Conservation (phyloP, 2,113 vertebrate genomes). For the Channa maculata region DNA sequence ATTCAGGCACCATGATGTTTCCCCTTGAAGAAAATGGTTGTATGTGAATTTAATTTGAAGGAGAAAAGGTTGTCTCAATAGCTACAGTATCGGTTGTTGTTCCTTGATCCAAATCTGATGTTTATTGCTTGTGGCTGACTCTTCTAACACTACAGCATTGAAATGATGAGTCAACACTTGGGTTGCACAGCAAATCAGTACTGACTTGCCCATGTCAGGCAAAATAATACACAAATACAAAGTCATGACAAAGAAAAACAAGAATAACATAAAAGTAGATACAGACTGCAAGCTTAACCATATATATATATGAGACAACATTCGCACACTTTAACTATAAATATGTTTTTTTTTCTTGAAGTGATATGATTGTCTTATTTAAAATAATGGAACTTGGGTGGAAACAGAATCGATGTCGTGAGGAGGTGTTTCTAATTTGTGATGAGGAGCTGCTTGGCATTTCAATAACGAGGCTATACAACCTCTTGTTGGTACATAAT, state of each 20-base stretch:
- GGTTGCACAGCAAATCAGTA: constrained; percentile 64
- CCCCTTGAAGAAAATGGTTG: background rate
- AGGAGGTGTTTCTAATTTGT: too few species aligned
- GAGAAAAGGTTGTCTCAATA: constrained; percentile 59
- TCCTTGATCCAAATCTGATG: constrained; percentile 31
- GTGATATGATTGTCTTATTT: background rate
- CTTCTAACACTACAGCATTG: constrained; percentile 50
- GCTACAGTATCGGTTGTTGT: constrained; percentile 38
- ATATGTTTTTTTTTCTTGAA: background rate
- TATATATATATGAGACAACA: constrained; percentile 54
- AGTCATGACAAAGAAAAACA: constrained; percentile 65
- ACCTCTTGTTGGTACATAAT: too few species aligned
- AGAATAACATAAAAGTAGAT: constrained; percentile 57
- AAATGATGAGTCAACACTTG: constrained; percentile 50
- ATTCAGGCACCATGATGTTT: background rate
- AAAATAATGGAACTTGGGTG: too few species aligned
- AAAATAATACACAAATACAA: constrained; percentile 67
- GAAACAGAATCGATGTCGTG: too few species aligned
- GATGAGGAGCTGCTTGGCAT: too few species aligned
- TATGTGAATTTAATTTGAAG: constrained; percentile 44
- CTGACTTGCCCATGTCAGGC: constrained; percentile 54
- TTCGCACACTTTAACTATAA: constrained; percentile 45
- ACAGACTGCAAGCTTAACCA: constrained; percentile 52
- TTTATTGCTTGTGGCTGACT: constrained; percentile 48
- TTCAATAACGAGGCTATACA: too few species aligned